Conservation (phyloP, 2,113 vertebrate genomes). For the Cettia cetti region DNA sequence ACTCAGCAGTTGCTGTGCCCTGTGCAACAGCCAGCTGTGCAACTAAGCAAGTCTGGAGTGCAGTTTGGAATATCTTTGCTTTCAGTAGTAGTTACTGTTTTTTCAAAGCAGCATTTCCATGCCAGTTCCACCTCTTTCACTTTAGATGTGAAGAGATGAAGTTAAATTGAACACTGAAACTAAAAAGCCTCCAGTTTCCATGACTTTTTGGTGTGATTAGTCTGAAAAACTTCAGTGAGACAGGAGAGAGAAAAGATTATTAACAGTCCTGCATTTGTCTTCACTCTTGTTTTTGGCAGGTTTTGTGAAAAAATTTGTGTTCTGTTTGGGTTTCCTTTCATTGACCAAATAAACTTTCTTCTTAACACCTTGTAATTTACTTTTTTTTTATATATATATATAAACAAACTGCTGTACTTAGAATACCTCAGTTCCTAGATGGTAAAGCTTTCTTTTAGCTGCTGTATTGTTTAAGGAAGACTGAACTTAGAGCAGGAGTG, state of each 20-base stretch:
- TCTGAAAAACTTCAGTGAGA: not conserved
- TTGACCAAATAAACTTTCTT: slow-evolving; percentile 35
- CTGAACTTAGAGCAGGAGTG: not conserved
- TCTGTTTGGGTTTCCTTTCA: not conserved
- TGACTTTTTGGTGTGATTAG: not conserved
- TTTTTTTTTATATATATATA: not conserved
- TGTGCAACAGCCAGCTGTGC: not conserved
- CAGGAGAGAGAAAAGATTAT: not conserved
- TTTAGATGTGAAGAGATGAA: not conserved
- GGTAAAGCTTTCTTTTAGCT: not conserved
- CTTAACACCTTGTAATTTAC: not conserved
- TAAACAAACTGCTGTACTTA: not conserved
- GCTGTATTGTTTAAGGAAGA: not conserved
- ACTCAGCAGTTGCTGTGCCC: not conserved
- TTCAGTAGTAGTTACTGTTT: not conserved
- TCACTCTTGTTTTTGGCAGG: not conserved
- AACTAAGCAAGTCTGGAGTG: not conserved
- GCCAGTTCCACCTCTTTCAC: not conserved
- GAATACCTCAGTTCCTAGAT: not conserved
- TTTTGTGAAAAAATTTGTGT: not conserved
- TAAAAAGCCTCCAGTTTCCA: not conserved
- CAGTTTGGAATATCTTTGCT: not conserved
- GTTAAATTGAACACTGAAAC: not conserved
- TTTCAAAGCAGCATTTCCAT: not conserved
- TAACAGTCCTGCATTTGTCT: not conserved